Evolutionary conservation across 2,113 vertebrate species (phyloP).

Genomic region (Apeltes quadracus): DNA sequence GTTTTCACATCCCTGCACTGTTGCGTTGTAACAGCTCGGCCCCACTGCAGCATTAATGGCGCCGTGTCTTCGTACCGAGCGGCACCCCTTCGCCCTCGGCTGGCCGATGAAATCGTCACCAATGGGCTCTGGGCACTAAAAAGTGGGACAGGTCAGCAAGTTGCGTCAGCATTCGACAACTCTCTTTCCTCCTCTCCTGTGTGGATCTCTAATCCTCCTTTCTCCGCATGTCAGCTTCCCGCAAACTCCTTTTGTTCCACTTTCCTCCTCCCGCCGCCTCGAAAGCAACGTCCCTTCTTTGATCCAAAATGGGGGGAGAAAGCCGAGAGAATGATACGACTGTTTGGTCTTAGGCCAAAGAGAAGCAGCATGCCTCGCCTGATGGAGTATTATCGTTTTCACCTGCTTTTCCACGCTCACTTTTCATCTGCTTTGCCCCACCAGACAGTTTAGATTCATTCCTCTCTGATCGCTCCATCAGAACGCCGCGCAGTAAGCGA

Average conservation of each 20-base stretch:
- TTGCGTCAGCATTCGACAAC: conserved; percentile 25
- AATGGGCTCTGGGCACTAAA: conserved; percentile 20
- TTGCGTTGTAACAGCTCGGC: conserved; percentile 5
- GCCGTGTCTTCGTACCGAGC: conserved; percentile 30
- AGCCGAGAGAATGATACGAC: conserved; percentile 18
- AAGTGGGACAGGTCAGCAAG: conserved; percentile 54
- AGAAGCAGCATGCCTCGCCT: conserved; percentile 25
- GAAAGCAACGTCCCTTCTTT: conserved; percentile 24
- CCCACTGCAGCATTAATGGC: conserved; percentile 19
- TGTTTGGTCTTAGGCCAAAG: conserved; percentile 23
- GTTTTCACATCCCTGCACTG: background rate
- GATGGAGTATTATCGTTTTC: conserved; percentile 26
- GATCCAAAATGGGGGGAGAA: conserved; percentile 28
- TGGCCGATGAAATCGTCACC: conserved; percentile 51
- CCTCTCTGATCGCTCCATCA: conserved; percentile 53
- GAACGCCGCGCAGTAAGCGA: conserved; percentile 18
- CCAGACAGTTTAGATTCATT: conserved; percentile 37
- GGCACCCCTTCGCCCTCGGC: conserved; percentile 29
- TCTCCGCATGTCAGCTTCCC: conserved; percentile 19
- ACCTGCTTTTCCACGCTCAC: background rate
- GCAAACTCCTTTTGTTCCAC: background rate
- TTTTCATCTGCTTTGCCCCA: conserved; percentile 1
- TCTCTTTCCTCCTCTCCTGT: conserved; percentile 8
- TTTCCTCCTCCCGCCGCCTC: background rate
- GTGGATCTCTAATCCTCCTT: conserved; percentile 28